Conservation (phyloP, 2,888 invertebrate genomes). For the Epinotia ramella region DNA sequence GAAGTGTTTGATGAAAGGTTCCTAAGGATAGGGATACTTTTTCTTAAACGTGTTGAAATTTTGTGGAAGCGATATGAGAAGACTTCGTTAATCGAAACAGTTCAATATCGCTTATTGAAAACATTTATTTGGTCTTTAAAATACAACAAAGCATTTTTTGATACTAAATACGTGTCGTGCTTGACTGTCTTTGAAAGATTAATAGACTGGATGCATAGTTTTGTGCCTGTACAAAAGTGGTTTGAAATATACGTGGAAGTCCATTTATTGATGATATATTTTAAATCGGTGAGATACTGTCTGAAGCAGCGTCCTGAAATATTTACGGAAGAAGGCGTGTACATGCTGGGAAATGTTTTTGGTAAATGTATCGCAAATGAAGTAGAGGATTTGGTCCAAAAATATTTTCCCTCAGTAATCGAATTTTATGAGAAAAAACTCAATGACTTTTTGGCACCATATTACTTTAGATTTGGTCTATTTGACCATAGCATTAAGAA, state of each 20-base stretch:
- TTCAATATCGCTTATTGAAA: conserved; percentile 26
- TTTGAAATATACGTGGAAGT: conserved; percentile 61
- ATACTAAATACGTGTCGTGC: conserved; percentile 54
- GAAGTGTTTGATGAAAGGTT: conserved; percentile 54
- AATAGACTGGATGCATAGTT: conserved; percentile 54
- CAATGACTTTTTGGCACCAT: not conserved
- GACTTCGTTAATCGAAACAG: not conserved
- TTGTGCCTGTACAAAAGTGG: conserved; percentile 60
- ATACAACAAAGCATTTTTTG: conserved; percentile 61
- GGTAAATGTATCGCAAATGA: conserved; percentile 59
- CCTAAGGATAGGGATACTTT: conserved; percentile 54
- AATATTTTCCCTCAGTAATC: conserved; percentile 61
- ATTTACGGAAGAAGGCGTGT: conserved; percentile 25
- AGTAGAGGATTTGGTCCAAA: conserved; percentile 53
- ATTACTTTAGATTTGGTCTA: not conserved
- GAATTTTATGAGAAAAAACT: conserved; percentile 57
- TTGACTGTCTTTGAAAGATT: conserved; percentile 60
- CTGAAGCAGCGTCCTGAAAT: conserved; percentile 19
- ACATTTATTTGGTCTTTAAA: conserved; percentile 56
- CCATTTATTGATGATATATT: conserved; percentile 15
- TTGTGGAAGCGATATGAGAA: conserved; percentile 43
- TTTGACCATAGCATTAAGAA: not conserved
- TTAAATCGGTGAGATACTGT: conserved; percentile 15
- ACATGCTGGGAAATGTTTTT: conserved; percentile 34
- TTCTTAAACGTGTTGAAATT: conserved; percentile 56